Evolutionary conservation across 2,888 invertebrate genomes (phyloP), one percentile per base, ranked within the genome.

Genomic region (Pollenia griseotomentosa): DNA sequence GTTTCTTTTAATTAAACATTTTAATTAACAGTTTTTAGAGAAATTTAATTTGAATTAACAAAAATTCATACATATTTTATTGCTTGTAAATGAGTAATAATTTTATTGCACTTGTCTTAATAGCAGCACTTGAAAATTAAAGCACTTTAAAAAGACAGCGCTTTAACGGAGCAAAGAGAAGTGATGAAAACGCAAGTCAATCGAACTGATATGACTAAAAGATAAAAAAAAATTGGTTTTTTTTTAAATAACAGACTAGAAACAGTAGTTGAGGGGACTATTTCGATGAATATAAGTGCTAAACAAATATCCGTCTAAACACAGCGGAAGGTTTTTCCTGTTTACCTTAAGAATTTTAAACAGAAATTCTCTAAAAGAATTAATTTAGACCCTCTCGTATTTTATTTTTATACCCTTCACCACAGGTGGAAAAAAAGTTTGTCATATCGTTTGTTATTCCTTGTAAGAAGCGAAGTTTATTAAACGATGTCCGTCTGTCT

Each of bases 301-400:
- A 11, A 61, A 55, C n/a, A 84, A 84, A 79, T 79, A 84, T 79
- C 61, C 78, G 73, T 8, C 63, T 42, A 16, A 53, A 51, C 8
- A 44, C 44, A 42, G 14, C 40, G 55, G 11, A 78, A 83, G 77
- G 83, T 73, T 59, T 19, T 79, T 84, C 78, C 83, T 78, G 78
- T 73, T 83, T 71, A 23, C 46, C 48, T 9, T 7, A n/a, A 19
- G 3, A 9, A 9, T 53, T 40, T 0, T 19, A 0, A 2, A 23
- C 14, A n/a, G 8, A 42, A 55, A 53, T 40, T 53, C 7, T 42
- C 23, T 12, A 9, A 19, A 57, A 14, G 14, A 51, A 51, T 68
- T 68, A 66, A 40, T 19, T 71, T 6, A 53, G 16, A 70, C 4
- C 11, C 7, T 16, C 11, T 33, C 33, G 33, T 6, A 33, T 33